A percentile compares a stretch with the other conserved stretches of the same genome.
Conservation (phyloP, 2,113 vertebrate genomes). For the Capricornis sumatraensis region DNA sequence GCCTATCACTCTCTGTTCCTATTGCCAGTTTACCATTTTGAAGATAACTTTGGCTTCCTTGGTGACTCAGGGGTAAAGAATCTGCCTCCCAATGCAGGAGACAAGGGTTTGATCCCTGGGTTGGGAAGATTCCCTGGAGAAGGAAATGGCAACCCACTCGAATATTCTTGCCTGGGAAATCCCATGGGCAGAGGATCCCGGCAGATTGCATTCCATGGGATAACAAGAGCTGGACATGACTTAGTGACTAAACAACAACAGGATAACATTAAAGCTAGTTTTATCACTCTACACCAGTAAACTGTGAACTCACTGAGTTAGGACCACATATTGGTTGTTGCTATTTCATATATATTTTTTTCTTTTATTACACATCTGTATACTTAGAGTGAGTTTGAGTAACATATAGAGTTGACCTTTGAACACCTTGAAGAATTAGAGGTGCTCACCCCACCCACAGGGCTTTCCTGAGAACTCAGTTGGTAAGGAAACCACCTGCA, state of each 20-base stretch:
- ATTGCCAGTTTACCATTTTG: not conserved
- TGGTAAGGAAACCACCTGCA: not conserved
- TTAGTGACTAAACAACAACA: not conserved
- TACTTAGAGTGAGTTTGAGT: not conserved
- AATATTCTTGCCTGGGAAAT: not conserved
- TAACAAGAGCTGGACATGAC: not conserved
- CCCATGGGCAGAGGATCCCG: not conserved
- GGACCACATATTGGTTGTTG: not conserved
- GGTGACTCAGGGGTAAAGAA: not conserved
- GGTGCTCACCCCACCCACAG: not conserved
- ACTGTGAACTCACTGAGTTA: not conserved
- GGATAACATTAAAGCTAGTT: not conserved
- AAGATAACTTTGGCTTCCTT: not conserved
- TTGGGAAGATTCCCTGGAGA: not conserved
- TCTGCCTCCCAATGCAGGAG: not conserved
- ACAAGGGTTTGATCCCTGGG: not conserved
- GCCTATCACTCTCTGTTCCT: not conserved
- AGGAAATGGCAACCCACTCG: not conserved
- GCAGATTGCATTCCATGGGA: not conserved
- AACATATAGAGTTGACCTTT: not conserved
- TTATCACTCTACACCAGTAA: not conserved
- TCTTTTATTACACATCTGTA: not conserved
- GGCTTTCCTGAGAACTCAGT: not conserved
- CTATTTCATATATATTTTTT: not conserved
- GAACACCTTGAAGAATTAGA: not conserved